Evolutionary conservation across 2,888 invertebrate species (phyloP), one percentile per base, ranked within the genome.

Genomic region (Cataglyphis albicans): DNA sequence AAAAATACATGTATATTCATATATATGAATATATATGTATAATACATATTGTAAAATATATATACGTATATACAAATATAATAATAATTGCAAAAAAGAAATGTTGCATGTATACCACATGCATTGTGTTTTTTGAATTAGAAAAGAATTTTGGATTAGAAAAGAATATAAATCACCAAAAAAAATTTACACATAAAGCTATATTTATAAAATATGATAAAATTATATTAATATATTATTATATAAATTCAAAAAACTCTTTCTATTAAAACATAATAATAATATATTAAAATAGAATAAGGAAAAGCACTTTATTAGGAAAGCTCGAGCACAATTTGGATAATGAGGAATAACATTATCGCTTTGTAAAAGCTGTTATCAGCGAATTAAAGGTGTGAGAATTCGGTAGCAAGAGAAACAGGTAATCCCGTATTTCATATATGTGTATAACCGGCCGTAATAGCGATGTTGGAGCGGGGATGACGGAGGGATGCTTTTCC

Each of bases 321-420:
- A 63, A 61, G 12, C 32, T 21, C 21, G 21, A 48, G 1, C 18
- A 41, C 44, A 74, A 35, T 63, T 74, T 35, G 63, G 12, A 25
- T 44, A 48, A 48, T n/a, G n/a, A n/a, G 2, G 18, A 35, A 63
- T 61, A 63, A 74, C 35, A 74, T 74, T 74, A 63, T 48, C 48
- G 63, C 63, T 48, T 44, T 44, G 63, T 74, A 35, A 74, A 48
- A 74, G 74, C 35, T 74, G 63, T 74, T 74, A 74, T 74, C 63
- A 63, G 44, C 18, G 63, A 74, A 52, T 74, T 74, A 74, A 74
- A 18, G 18, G 21, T 48, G 25, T 21, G 21, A 74, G 63, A 63
- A 48, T 63, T 48, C 48, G 21, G 18, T 10, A 63, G 48, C 6
- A n/a, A n/a, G 63, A 74, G 48, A 74, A 63, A 74, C 74, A 48